Base-by-base conservation (phyloP, 2,888 invertebrate species). In the Protodeltote pygarga region DNA sequence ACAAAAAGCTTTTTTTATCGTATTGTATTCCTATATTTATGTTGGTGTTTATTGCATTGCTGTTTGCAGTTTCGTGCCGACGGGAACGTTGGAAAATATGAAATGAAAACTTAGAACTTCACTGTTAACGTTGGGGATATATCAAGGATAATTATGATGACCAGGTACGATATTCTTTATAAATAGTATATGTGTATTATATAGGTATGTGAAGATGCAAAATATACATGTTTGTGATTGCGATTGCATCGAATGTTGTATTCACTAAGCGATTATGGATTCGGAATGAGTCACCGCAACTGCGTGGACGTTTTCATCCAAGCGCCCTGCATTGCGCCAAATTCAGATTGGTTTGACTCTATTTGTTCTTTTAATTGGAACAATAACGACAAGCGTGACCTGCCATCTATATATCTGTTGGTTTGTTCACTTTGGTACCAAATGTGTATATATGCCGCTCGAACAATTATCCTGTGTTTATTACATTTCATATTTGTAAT, bases 301-400 rank as follows among this genome's bases (percentile, higher is more conserved):
- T 79, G 73, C 73, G 81, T 83, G 83, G 74, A 83, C 73, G 78
- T 78, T 83, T 79, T 74, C 73, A 83, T 75, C 77, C 77, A 77
- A 75, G 71, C 81, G 79, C 85, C 85, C 89, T 90, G 90, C 90
- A 90, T 86, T 89, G 90, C 90, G 88, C 85, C 89, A 90, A 85
- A 85, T 80, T 83, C 76, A 73, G 76, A 79, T 83, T 76, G 77
- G 78, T 82, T 82, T 81, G 75, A 75, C 81, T 81, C 68, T 80
- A 81, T 84, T 85, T 85, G 81, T 81, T 78, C 77, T 81, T 83
- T 79, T 82, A 82, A 83, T 83, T 82, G 79, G 69, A 81, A 79
- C 69, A 76, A 77, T 72, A 79, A 75, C 68, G 61, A 51, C 63
- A 63, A 71, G 39, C 61, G 53, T 60, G 46, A 65, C 57, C 65